These are phyloP conservation scores for Paramormyrops hopkinsi DNA, from an alignment of 2,797 vertebrate genomes.

Conservation along the genomic window DNA sequence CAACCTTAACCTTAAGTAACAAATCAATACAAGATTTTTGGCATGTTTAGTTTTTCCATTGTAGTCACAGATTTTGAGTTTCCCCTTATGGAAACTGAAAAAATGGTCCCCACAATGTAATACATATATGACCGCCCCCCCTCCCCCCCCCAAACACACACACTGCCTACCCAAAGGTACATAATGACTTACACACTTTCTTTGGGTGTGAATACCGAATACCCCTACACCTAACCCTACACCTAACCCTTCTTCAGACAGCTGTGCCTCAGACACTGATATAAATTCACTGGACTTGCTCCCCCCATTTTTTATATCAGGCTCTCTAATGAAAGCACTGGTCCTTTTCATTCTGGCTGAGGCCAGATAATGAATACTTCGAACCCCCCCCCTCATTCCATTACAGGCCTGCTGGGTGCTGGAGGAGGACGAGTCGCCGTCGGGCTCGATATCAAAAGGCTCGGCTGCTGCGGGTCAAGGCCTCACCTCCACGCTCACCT, in stretches of 20 bases:
- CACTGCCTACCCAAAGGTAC: neutral
- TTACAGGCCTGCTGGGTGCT: slow-evolving; percentile 47
- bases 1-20: neutral
- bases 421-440: slow-evolving; percentile 49
- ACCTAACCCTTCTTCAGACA: neutral
- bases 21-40: neutral
- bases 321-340: slow-evolving; percentile 67
- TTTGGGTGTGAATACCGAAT: neutral
- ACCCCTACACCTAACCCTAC: no score
- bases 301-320: slow-evolving; percentile 57
- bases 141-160: neutral
- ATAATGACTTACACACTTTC: neutral
- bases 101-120: neutral
- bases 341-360: slow-evolving; percentile 57
- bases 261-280: neutral
- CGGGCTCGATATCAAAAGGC: slow-evolving; percentile 25
- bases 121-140: neutral
- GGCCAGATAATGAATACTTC: slow-evolving; percentile 61
- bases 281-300: slow-evolving; percentile 29
- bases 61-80: neutral
- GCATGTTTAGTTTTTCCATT: neutral
- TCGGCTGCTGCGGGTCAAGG: neutral
- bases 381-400: slow-evolving; percentile 35
- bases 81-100: no score
- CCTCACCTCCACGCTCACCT: neutral